Conservation (phyloP, 2,797 vertebrate genomes). For the Hylomyscus alleni region DNA sequence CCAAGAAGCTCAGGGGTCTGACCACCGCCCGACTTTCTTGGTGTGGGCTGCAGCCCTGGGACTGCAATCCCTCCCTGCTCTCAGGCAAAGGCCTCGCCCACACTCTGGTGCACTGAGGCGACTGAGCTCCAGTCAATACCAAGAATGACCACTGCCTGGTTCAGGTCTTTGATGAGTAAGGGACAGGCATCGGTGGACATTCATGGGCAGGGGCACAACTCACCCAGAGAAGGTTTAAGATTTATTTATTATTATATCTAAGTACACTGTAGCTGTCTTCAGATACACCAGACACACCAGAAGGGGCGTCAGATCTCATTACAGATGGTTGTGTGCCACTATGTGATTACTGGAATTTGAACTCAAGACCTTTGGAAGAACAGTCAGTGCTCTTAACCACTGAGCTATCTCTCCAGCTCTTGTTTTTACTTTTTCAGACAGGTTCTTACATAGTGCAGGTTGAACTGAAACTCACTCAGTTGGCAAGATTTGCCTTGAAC, state of each 20-base stretch:
- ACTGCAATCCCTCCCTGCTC: not conserved
- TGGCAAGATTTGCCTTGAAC: not conserved
- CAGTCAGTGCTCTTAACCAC: too few relatives aligned
- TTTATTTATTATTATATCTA: too few relatives aligned
- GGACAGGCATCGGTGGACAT: rapidly evolving
- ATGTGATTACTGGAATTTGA: too few relatives aligned
- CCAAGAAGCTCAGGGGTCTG: not conserved
- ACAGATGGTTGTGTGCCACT: too few relatives aligned
- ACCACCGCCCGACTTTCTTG: not conserved
- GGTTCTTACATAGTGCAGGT: not conserved
- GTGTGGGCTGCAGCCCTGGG: not conserved
- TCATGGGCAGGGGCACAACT: not conserved
- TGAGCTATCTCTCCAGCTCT: not conserved
- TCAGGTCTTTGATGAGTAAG: not conserved
- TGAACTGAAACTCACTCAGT: not conserved
- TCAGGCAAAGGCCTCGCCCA: not conserved
- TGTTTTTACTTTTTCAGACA: not conserved
- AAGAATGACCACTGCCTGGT: not conserved
- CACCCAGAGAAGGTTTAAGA: not conserved
- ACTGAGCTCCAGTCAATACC: not conserved
- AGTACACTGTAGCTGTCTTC: too few relatives aligned
- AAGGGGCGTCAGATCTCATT: too few relatives aligned
- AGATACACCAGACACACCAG: too few relatives aligned
- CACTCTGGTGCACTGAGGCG: not conserved
- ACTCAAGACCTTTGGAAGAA: too few relatives aligned